Base-by-base conservation (phyloP, 2,888 invertebrate species). In the Hyppa rectilinea region DNA sequence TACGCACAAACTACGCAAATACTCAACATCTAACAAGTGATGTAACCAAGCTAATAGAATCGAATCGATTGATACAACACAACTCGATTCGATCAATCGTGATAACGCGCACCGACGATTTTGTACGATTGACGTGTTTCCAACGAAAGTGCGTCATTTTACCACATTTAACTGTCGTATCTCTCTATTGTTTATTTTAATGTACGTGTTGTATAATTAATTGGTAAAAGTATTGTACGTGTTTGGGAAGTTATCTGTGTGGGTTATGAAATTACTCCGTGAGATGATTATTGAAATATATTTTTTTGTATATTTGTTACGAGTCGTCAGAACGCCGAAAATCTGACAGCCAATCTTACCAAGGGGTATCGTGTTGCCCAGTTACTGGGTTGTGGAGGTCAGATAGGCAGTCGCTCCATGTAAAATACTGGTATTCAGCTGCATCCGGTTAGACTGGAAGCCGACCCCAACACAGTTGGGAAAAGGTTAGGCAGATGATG, bases 141-240 rank as follows among this genome's bases (percentile, higher is more conserved):
- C 23, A 38, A 29, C 4, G 4, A 52, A 31, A 64, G 20, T 76
- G 77, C 77, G 81, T 81, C 77, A 81, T 47, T 60, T 55, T 36
- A 14, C 5, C 7, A 76, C 20, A 75, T 75, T 64, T 45, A 9
- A 2, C 1, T 17, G n/a, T 31, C 34, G 14, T 58, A 52, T 80
- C 26, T 80, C 26, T 52, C 17, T n/a, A 26, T 55, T 70, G 71
- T 69, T 70, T 63, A 26, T 55, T 49, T 53, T 26, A 23, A 10
- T 29, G 29, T 52, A 82, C 59, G 77, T 82, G 78, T 45, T 62
- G 20, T 43, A 10, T 52, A 47, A 49, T 47, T 43, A 47, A 77
- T 81, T 63, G 26, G 29, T n/a, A n/a, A n/a, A 6, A 26, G n/a
- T 20, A 23, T 50, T 7, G 36, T 55, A 61, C 78, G 82, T 77